Base-by-base conservation (phyloP, 2,113 vertebrate species). In the Otis tarda region DNA sequence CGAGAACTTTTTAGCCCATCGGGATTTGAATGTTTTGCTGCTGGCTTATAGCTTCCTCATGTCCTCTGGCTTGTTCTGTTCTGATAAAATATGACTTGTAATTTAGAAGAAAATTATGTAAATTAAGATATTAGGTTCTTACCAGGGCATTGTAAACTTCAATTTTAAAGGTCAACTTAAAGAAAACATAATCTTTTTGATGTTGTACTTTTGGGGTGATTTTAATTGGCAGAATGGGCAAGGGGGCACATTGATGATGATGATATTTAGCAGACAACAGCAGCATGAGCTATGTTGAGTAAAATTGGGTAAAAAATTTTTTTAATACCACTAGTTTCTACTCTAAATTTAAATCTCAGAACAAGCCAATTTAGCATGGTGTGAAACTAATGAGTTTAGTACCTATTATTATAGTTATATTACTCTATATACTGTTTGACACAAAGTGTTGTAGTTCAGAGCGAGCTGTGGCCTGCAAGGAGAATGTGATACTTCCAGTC, bases 21-120 rank as follows among this genome's bases (percentile, higher is more conserved):
- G 86, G 86, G 67, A 9, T 96, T 77, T 89, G n/a, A 94, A 10
- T 39, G 39, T 91, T 95, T 93, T 94, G 89, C 92, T 94, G 39
- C 76, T 76, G 94, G 93, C 90, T 95, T 22, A 52, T 30, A 81
- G 75, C 83, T 94, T 88, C 65, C 63, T 91, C 24, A 5, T 96
- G 75, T 87, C 94, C 91, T 95, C 87, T 71, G 92, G 94, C 89
- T 92, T 81, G 23, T 39, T 95, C 81, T 41, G 63, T 49, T 43
- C 70, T 90, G 88, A 94, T 91, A 89, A 89, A 91, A 63, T n/a
- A 87, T 84, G 83, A 93, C 76, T 97, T 67, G 77, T 87, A 90
- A 94, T 95, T 97, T 83, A 84, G 85, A 86, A 85, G 87, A 87
- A 95, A 96, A 95, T 75, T 78, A 94, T 95, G 95, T 87, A 96